phyloP scores from a whole-genome alignment of 2,797 vertebrate species.

The Apodemus agrarius region DNA sequence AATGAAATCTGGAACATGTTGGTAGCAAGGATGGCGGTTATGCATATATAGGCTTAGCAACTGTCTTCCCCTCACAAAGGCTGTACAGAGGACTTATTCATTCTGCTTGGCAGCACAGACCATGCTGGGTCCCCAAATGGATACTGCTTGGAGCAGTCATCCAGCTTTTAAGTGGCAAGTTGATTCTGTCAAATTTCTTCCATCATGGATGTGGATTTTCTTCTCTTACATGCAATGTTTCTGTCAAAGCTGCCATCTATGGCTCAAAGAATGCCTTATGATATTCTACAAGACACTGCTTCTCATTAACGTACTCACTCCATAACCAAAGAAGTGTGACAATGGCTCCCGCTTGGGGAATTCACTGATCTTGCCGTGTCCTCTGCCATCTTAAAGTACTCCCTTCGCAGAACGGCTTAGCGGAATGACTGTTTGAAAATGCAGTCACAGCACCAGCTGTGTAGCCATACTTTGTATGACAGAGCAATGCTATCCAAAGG shows the following conservation, averaged over 20 bases:
- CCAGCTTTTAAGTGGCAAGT: neutral
- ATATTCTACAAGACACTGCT: neutral
- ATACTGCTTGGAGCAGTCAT: neutral
- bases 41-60: neutral
- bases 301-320: neutral
- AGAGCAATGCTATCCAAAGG: neutral
- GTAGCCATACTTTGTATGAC: neutral
- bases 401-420: neutral
- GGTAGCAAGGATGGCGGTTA: neutral
- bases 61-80: neutral
- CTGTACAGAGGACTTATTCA: accelerated
- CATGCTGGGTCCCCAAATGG: neutral
- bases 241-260: neutral
- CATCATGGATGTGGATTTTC: neutral
- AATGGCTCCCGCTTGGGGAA: neutral
- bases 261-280: neutral
- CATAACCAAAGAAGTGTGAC: neutral
- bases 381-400: neutral
- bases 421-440: neutral
- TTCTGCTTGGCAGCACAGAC: neutral
- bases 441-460: neutral
- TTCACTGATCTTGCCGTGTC: neutral
- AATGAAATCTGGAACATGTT: neutral
- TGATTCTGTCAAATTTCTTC: neutral
- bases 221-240: neutral